phyloP scores from a whole-genome alignment of 2,113 vertebrate genomes.

The Corydoras sp. region DNA sequence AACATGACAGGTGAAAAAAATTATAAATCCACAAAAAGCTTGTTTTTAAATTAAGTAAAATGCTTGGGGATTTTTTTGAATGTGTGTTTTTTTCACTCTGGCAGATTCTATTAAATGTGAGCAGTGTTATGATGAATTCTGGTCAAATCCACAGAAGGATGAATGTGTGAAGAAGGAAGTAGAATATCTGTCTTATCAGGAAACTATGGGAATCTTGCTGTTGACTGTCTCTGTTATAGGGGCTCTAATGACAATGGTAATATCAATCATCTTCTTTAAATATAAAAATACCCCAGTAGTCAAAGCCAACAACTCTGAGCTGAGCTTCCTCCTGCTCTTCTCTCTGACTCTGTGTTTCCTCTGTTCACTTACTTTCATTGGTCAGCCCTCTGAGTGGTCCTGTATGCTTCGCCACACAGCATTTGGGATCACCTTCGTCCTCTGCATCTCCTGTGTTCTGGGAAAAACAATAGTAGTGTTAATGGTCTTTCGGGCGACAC shows the following conservation, averaged over 20 bases:
- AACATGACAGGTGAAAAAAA: constrained; percentile 15
- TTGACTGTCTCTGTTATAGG: constrained; percentile 58
- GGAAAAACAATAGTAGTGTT: constrained; percentile 70
- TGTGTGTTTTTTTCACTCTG: neutral
- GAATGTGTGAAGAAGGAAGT: constrained; percentile 59
- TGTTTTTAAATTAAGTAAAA: no score
- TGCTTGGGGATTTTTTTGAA: no score
- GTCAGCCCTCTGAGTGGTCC: constrained; percentile 60
- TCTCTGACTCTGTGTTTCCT: constrained; percentile 67
- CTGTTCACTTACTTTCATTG: constrained; percentile 66
- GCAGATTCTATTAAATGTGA: constrained; percentile 63
- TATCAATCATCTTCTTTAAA: constrained; percentile 56
- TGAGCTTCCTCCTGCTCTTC: constrained; percentile 69
- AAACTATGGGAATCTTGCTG: constrained; percentile 58
- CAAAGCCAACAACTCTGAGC: constrained; percentile 65
- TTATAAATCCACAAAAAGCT: no score
- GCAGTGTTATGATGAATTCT: constrained; percentile 56
- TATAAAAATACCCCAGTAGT: constrained; percentile 66
- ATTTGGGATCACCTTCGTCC: constrained; percentile 66
- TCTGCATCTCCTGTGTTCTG: constrained; percentile 68
- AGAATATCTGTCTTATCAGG: constrained; percentile 59
- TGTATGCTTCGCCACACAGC: constrained; percentile 68
- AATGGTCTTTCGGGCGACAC: constrained; percentile 68
- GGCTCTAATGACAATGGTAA: constrained; percentile 57
- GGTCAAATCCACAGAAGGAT: constrained; percentile 61